Conservation (phyloP, 2,113 vertebrate genomes). For the Oreotragus oreotragus region DNA sequence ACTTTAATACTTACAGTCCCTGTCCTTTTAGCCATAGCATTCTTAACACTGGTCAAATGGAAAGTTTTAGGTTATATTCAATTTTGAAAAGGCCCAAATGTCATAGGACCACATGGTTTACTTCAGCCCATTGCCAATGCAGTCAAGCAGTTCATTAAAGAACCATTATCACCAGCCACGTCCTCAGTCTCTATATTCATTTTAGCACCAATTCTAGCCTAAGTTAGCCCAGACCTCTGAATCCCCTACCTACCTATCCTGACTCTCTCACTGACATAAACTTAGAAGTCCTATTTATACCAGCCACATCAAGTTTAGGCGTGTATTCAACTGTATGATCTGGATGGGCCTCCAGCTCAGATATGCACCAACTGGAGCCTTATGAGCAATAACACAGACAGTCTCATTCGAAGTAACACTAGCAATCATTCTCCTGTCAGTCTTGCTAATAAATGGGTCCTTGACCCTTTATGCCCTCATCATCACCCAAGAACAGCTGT, state of each 20-base stretch:
- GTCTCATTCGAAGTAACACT: not conserved
- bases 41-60: accelerated
- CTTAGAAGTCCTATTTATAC: not conserved
- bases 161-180: not conserved
- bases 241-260: not conserved
- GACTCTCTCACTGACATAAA: not conserved
- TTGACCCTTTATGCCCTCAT: not conserved
- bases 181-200: not conserved
- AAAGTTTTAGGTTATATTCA: not conserved
- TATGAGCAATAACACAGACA: not conserved
- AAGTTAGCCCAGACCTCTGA: not conserved
- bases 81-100: not conserved
- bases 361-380: not conserved
- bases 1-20: not conserved
- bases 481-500: not conserved
- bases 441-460: not conserved
- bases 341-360: not conserved
- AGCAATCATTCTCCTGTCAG: not conserved
- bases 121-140: not conserved
- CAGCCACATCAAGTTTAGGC: not conserved
- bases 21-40: not conserved
- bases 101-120: not conserved
- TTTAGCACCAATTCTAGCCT: not conserved
- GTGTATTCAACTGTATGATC: not conserved
- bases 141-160: not conserved